These are phyloP conservation scores for Netelia melanura DNA, from an alignment of 2,888 invertebrate species.

Conservation along the genomic window DNA sequence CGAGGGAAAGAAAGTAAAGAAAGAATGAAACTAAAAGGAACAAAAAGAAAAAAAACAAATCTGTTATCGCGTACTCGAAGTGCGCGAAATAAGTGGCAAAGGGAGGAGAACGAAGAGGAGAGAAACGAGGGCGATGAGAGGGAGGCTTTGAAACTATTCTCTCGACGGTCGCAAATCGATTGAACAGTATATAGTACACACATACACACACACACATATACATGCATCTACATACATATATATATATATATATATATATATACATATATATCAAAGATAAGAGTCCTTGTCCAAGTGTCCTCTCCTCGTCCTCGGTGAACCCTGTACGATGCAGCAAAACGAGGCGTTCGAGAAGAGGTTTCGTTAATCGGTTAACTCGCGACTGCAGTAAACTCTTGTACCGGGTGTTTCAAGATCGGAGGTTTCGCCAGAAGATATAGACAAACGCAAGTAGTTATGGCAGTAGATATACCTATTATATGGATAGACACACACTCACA, in stretches of 20 bases:
- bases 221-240: not conserved
- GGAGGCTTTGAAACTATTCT: conserved; percentile 43
- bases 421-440: conserved; percentile 34
- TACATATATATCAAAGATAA: conserved; percentile 25
- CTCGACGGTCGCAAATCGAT: conserved; percentile 40
- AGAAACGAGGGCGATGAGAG: conserved; percentile 24
- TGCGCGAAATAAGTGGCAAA: conserved; percentile 6
- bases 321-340: conserved; percentile 24
- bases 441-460: conserved; percentile 23
- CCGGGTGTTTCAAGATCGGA: conserved; percentile 44
- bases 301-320: conserved; percentile 40
- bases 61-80: conserved; percentile 26
- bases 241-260: not conserved
- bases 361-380: conserved; percentile 59
- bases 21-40: not conserved
- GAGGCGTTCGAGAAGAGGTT: conserved; percentile 37
- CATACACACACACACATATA: not conserved
- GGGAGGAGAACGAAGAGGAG: conserved; percentile 23
- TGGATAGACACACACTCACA: not conserved
- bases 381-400: conserved; percentile 35
- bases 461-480: conserved; percentile 5
- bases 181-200: conserved; percentile 3
- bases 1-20: not conserved
- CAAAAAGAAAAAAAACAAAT: not conserved
- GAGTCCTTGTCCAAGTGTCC: conserved; percentile 37